These are phyloP conservation scores for Drosophila nasuta DNA, from an alignment of 1,140 invertebrate species.

Conservation along the genomic window DNA sequence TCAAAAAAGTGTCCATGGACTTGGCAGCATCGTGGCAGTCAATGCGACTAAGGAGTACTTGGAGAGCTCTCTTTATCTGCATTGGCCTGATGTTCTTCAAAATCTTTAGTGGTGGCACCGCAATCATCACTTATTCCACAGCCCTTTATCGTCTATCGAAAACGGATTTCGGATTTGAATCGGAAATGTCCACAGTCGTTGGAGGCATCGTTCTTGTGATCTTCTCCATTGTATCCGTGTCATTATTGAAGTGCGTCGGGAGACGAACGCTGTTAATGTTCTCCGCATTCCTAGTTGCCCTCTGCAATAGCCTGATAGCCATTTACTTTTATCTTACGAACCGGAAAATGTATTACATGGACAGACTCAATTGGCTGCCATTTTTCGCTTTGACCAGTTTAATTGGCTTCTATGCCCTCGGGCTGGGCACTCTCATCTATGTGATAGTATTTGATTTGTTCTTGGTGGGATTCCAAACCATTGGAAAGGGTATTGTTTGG, in stretches of 20 bases:
- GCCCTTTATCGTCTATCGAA: background rate
- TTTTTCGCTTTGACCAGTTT: background rate
- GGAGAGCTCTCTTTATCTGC: slow-evolving; percentile 86
- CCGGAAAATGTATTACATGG: background rate
- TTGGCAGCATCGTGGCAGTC: background rate
- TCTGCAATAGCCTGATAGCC: slow-evolving; percentile 1
- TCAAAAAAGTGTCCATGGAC: background rate
- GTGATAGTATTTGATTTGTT: slow-evolving; percentile 1
- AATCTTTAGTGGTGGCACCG: slow-evolving; percentile 13
- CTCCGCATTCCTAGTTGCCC: background rate
- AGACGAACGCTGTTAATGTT: background rate
- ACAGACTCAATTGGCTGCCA: background rate
- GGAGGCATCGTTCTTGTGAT: slow-evolving; percentile 2
- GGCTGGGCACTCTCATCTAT: background rate
- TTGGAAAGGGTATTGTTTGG: background rate
- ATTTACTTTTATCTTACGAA: slow-evolving; percentile 3
- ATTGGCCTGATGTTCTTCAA: slow-evolving; percentile 84
- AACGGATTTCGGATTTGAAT: background rate
- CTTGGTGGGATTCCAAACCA: background rate
- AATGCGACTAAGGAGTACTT: background rate
- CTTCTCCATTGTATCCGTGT: background rate
- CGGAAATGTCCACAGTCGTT: background rate
- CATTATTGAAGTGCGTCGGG: background rate
- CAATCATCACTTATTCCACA: slow-evolving; percentile 1
- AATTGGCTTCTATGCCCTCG: slow-evolving; percentile 4